phyloP scores from a whole-genome alignment of 2,113 vertebrate species.

The Platycercus adscitus region DNA sequence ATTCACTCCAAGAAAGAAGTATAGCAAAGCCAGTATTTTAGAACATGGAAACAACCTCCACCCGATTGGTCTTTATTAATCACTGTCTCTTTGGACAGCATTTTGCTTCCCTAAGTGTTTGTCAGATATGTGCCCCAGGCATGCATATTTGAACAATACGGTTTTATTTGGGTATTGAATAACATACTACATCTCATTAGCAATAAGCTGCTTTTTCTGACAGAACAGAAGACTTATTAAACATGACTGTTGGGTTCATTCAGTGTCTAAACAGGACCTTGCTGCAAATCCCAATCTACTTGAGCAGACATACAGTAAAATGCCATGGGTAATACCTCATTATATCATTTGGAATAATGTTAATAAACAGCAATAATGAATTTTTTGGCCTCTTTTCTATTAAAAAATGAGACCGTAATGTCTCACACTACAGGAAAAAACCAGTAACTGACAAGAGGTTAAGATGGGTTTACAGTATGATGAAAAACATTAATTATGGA shows the following conservation, averaged over 20 bases:
- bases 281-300: neutral
- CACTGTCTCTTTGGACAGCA: constrained; percentile 17
- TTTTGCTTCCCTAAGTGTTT: constrained; percentile 54
- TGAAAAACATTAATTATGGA: neutral
- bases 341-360: constrained; percentile 37
- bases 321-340: neutral
- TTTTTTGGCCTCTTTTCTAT: constrained; percentile 34
- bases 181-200: constrained; percentile 51
- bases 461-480: neutral
- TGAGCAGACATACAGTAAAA: neutral
- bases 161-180: constrained; percentile 39
- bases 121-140: constrained; percentile 55
- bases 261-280: neutral
- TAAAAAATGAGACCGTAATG: neutral
- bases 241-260: constrained; percentile 17
- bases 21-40: constrained; percentile 43
- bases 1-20: constrained; percentile 29
- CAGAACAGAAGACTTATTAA: constrained; percentile 41
- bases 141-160: constrained; percentile 46
- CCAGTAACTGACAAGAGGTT: neutral
- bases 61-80: constrained; percentile 41
- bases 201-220: constrained; percentile 40
- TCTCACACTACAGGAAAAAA: neutral
- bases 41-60: neutral
- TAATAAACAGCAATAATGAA: constrained; percentile 34